Base-by-base conservation (phyloP, 1,140 invertebrate species). In the Littorina saxatilis region DNA sequence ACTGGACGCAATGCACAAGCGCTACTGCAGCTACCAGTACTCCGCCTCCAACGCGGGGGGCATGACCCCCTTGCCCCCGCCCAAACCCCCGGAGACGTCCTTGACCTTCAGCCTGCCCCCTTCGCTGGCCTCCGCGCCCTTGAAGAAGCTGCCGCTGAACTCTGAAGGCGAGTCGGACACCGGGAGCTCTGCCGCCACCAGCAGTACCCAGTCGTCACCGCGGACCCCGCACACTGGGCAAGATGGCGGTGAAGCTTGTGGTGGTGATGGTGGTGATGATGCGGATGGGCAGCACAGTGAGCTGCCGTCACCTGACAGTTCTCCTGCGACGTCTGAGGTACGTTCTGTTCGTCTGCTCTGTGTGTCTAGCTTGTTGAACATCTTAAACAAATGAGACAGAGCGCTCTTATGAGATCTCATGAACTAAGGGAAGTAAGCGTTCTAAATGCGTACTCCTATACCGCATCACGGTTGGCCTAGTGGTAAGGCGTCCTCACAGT, bases 21-120 rank as follows among this genome's bases (percentile, higher is more conserved):
- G 80, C 13, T 85, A 85, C 82, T 85, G 82, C 55, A 20, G 82
- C 47, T 79, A 84, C 55, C 83, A 84, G 74, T 86, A 85, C 70
- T 72, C 80, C 27, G 7, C 3, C 17, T n/a, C n/a, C n/a, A n/a
- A n/a, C n/a, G 66, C 66, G 32, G 76, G 39, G n/a, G n/a, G 40
- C 23, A 3, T 11, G 15, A 11, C 35, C 61, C 43, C 13, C 32
- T 40, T 50, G 27, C 43, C 39, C 29, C n/a, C 20, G 5, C 32
- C 27, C 47, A 2, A 27, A 11, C 23, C 40, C 27, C 27, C 27
- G 63, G 11, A 40, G 39, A 32, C 13, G 15, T 29, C 39, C 43
- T 27, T 29, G 9, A 13, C 70, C 70, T 27, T 37, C 40, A 13
- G 17, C 73, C n/a, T 32, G 23, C 50, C 37, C 35, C 40, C 47